These are phyloP conservation scores for Barnardius zonarius DNA, from an alignment of 2,113 vertebrate species.

Conservation along the genomic window DNA sequence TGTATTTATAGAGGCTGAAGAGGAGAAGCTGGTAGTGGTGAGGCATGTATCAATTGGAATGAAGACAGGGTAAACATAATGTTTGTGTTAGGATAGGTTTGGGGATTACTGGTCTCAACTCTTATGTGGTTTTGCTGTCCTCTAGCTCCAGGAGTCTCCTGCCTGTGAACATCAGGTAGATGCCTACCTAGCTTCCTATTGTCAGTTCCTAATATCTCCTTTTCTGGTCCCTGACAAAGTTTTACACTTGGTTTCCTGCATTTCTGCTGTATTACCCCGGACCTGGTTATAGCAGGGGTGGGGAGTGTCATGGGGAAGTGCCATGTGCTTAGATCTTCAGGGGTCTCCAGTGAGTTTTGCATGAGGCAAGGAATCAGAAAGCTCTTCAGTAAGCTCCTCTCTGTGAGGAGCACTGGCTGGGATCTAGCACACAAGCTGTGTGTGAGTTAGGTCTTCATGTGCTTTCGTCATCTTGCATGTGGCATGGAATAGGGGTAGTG, in stretches of 20 bases:
- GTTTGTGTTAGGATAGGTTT: background rate
- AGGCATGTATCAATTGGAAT: background rate
- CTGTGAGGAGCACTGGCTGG: background rate
- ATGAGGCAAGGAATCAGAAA: background rate
- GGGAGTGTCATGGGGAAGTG: background rate
- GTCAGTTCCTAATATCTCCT: background rate
- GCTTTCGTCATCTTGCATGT: background rate
- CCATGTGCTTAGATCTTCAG: background rate
- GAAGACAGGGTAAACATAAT: background rate
- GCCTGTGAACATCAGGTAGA: background rate
- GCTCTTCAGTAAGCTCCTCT: background rate
- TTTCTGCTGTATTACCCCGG: background rate
- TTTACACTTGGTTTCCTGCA: background rate
- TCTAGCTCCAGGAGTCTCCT: background rate
- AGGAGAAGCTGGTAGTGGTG: background rate
- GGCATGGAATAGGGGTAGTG: background rate
- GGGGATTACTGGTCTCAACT: background rate
- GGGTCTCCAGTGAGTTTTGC: background rate
- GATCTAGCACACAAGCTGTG: background rate
- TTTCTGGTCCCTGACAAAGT: background rate
- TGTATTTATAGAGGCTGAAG: background rate
- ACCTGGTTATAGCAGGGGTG: background rate
- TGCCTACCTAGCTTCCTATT: background rate
- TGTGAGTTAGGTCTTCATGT: rapidly evolving
- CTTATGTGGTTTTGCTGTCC: background rate